Evolutionary conservation across 2,113 vertebrate genomes (phyloP), one percentile per base, ranked within the genome.

Genomic region (Cricetomys ansorgei): DNA sequence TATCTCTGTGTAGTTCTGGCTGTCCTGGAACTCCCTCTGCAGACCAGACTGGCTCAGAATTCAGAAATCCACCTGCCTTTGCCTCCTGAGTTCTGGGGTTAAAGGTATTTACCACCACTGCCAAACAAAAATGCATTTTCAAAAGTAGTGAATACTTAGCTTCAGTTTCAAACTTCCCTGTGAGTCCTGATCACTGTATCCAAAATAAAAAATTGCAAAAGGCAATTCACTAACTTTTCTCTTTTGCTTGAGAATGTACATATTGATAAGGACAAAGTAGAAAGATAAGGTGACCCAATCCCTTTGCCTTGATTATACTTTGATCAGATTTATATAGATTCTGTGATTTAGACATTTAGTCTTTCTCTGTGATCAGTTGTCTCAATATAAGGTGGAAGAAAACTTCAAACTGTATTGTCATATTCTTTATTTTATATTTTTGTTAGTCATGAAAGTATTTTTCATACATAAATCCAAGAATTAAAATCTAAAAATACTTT

Each of bases 401-500:
- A 0, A 62, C 0, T 53, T 55, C 37, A 7, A 89, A 64, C 59
- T 91, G 13, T 84, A 11, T 65, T 53, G 23, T 72, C 11, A 83
- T 79, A 88, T 31, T 77, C 12, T 10, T 95, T 57, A 23, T 40
- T 45, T 72, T 95, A 23, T 79, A 88, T 6, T 75, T 76, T 77
- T 29, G 53, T 70, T 45, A 89, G 64, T 77, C 87, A 65, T 80
- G 69, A 93, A 95, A 65, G 5, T 72, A 95, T 83, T 69, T 84
- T 92, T 19, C 6, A 19, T 64, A 88, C 81, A 25, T 4, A 84
- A 21, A 43, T 70, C 19, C 64, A 85, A 92, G n/a, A 0, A 55
- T 12, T 72, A 80, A 96, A 72, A 95, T 94, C 1, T 15, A 81
- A 96, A 77, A 70, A 48, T n/a, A 65, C 43, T n/a, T 80, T 64